These are phyloP conservation scores for Pachypanchax playfairii DNA, from an alignment of 2,113 vertebrate species.

Conservation along the genomic window DNA sequence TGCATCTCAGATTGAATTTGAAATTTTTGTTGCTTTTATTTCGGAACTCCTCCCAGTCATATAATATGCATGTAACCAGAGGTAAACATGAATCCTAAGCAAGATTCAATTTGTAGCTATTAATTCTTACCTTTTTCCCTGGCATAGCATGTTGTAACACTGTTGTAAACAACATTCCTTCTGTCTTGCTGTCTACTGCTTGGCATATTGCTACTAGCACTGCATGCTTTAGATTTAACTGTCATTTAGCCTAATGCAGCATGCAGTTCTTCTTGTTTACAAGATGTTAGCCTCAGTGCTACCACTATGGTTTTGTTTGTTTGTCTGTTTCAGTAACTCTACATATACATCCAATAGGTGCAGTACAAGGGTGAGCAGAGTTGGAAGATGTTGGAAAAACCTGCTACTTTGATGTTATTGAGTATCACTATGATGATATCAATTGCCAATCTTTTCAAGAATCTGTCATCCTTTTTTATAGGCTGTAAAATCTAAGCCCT, in stretches of 20 bases:
- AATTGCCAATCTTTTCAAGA: not conserved
- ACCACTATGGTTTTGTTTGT: constrained; percentile 41
- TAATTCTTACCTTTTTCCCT: constrained; percentile 79
- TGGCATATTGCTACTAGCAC: constrained; percentile 54
- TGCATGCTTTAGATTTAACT: constrained; percentile 59
- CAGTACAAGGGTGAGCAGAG: not conserved
- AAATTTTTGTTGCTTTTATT: constrained; percentile 77
- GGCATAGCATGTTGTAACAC: constrained; percentile 63
- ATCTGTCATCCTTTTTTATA: not conserved
- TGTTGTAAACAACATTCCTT: constrained; percentile 68
- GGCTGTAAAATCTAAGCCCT: too few relatives aligned
- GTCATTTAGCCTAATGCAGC: constrained; percentile 72
- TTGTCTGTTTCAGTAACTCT: constrained; percentile 58
- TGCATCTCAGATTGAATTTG: constrained; percentile 54
- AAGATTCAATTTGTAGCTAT: constrained; percentile 81
- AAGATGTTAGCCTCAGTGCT: constrained; percentile 64
- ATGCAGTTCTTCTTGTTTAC: constrained; percentile 73
- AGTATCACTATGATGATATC: too few relatives aligned
- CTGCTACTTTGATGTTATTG: not conserved
- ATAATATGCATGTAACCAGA: constrained; percentile 82
- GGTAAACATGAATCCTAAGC: constrained; percentile 78
- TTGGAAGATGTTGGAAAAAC: not conserved
- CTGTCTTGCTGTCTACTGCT: constrained; percentile 63
- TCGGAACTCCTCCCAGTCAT: constrained; percentile 71
- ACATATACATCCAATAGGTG: constrained; percentile 48